phyloP scores from a whole-genome alignment of 2,113 vertebrate genomes.

The Lepus americanus region DNA sequence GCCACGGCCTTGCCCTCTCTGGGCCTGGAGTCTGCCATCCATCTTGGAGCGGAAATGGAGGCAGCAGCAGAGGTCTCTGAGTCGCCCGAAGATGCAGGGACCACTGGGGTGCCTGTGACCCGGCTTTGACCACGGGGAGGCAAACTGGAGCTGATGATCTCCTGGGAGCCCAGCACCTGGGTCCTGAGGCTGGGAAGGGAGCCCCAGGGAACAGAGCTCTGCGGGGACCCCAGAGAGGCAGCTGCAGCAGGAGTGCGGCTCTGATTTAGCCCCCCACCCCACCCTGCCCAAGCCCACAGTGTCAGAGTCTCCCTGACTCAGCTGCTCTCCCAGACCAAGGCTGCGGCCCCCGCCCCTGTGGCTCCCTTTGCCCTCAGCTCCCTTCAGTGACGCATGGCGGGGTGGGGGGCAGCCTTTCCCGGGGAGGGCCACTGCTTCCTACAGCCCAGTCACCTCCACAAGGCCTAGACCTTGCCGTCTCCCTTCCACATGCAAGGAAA shows the following conservation, averaged over 20 bases:
- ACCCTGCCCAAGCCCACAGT: not conserved
- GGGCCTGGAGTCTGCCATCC: not conserved
- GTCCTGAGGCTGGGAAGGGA: not conserved
- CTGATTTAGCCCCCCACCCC: not conserved
- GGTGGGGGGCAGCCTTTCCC: not conserved
- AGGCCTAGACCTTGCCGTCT: not conserved
- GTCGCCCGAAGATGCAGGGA: not conserved
- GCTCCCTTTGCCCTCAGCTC: not conserved
- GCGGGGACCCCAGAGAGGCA: not conserved
- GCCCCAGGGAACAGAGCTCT: not conserved
- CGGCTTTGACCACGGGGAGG: not conserved
- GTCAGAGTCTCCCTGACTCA: not conserved
- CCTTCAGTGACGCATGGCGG: not conserved
- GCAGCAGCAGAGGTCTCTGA: not conserved
- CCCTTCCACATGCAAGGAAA: not conserved
- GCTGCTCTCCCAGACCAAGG: not conserved
- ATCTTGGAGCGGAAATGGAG: not conserved
- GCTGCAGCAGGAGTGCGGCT: not conserved
- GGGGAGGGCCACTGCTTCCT: not conserved
- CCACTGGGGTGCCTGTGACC: not conserved
- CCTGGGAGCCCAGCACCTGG: not conserved
- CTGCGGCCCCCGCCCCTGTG: not conserved
- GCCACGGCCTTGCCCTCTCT: not conserved
- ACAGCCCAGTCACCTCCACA: not conserved
- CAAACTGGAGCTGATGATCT: not conserved